Evolutionary conservation across 2,888 invertebrate genomes (phyloP).

Genomic region (Bimastos eiseni): DNA sequence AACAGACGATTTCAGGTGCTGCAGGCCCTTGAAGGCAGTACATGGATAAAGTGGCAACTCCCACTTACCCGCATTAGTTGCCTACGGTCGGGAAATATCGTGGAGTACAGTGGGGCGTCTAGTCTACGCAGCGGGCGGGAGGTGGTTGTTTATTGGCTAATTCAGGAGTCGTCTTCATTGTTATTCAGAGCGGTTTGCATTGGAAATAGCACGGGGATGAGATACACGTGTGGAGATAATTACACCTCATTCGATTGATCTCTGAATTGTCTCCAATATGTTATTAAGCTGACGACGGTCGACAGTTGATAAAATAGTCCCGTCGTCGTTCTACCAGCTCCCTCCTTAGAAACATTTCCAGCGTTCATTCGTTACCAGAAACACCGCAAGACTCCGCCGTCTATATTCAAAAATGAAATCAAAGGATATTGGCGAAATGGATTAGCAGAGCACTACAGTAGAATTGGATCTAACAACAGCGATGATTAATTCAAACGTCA

Average conservation of each 20-base stretch:
- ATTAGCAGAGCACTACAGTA: background rate
- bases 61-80: background rate
- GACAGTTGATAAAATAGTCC: background rate
- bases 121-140: background rate
- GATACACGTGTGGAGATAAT: background rate
- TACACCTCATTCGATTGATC: background rate
- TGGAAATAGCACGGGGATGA: background rate
- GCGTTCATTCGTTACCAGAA: background rate
- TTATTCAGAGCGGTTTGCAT: background rate
- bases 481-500: background rate
- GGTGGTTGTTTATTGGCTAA: constrained; percentile 2
- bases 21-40: background rate
- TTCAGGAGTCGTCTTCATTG: background rate
- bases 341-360: background rate
- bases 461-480: background rate
- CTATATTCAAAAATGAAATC: background rate
- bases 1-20: background rate
- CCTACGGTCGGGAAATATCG: background rate
- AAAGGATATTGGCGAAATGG: background rate
- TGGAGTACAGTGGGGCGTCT: background rate
- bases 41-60: background rate
- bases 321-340: background rate
- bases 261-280: background rate
- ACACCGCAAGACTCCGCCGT: background rate
- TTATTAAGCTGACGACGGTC: background rate